Percentiles rank a stretch among this genome's conserved stretches.
Conservation (phyloP, 2,888 invertebrate species). For the Trachelus stipa region DNA sequence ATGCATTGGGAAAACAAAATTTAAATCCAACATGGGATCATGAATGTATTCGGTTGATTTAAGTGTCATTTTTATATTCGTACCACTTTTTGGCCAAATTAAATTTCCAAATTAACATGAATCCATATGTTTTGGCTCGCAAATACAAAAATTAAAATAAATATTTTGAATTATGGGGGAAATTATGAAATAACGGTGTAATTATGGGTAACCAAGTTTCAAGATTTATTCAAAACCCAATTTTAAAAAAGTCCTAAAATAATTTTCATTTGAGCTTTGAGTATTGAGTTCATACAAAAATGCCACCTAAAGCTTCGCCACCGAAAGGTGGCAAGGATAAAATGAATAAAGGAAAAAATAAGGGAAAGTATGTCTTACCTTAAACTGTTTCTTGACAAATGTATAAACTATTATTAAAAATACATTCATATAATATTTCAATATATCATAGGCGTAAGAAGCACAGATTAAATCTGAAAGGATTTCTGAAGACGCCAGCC, state of each 20-base stretch:
- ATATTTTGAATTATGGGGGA: not conserved
- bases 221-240: not conserved
- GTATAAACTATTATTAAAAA: not conserved
- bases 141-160: not conserved
- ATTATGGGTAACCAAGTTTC: not conserved
- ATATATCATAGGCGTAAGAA: constrained; percentile 16
- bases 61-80: not conserved
- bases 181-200: not conserved
- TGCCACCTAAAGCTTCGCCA: constrained; percentile 19
- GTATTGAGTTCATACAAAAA: not conserved
- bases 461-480: constrained; percentile 32
- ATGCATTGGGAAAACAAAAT: not conserved
- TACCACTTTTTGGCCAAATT: constrained; percentile 8
- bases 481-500: constrained; percentile 46
- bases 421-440: not conserved
- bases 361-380: constrained; percentile 16
- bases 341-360: constrained; percentile 8
- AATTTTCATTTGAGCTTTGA: not conserved
- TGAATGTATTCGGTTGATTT: not conserved
- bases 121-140: constrained; percentile 8
- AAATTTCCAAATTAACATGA: constrained; percentile 23
- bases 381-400: not conserved
- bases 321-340: constrained; percentile 9
- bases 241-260: constrained; percentile 30
- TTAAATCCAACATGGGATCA: not conserved